Conservation (phyloP, 2,888 invertebrate genomes). For the Synergus umbraculus region DNA sequence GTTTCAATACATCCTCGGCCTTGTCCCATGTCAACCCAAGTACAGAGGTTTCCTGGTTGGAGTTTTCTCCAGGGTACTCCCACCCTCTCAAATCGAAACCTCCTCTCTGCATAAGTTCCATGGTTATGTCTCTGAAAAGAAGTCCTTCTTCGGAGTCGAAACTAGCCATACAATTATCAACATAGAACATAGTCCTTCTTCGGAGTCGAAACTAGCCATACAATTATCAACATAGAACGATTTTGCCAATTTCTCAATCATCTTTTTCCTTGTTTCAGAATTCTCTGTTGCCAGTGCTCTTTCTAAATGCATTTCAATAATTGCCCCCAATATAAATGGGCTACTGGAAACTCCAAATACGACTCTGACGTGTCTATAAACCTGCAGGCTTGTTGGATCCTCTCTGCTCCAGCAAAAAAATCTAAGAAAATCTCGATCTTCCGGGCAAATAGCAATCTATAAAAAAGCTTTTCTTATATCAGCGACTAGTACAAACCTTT, state of each 20-base stretch:
- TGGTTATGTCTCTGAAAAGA: conserved; percentile 34
- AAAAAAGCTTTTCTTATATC: conserved; percentile 57
- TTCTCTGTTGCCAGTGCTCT: neutral
- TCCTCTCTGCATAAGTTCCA: conserved; percentile 44
- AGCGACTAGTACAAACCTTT: conserved; percentile 51
- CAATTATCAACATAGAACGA: conserved; percentile 59
- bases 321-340: conserved; percentile 59
- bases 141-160: conserved; percentile 37
- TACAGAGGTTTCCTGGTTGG: conserved; percentile 18
- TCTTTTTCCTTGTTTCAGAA: conserved; percentile 20
- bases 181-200: too few relatives aligned
- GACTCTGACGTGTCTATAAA: conserved; percentile 54
- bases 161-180: too few relatives aligned
- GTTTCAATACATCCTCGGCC: conserved; percentile 43
- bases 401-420: conserved; percentile 58
- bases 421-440: conserved; percentile 55
- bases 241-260: conserved; percentile 48
- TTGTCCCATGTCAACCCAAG: conserved; percentile 44
- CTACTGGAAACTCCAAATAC: conserved; percentile 59
- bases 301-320: conserved; percentile 55
- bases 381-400: conserved; percentile 14
- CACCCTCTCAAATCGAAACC: conserved; percentile 54
- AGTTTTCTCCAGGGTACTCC: conserved; percentile 45
- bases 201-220: conserved; percentile 46
- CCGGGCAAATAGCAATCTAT: conserved; percentile 49